A percentile compares a stretch with the other conserved stretches of the same genome.
These are phyloP conservation scores for Ahaetulla prasina DNA, from an alignment of 2,113 vertebrate species.

Conservation along the genomic window DNA sequence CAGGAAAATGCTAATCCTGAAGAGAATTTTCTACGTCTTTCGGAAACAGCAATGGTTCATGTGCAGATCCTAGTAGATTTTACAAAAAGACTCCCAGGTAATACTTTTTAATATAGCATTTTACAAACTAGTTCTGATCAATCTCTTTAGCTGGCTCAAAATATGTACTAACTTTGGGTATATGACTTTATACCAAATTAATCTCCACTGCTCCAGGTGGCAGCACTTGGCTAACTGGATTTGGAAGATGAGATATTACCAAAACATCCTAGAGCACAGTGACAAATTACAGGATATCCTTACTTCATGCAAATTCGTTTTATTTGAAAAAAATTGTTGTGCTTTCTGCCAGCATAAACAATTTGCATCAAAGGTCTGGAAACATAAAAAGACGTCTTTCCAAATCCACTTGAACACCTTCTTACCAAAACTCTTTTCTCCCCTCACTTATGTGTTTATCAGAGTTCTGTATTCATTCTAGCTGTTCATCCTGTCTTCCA, in stretches of 20 bases:
- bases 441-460: background rate
- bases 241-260: background rate
- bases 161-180: background rate
- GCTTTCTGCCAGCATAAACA: background rate
- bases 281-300: background rate
- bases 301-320: background rate
- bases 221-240: background rate
- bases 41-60: slow-evolving; percentile 70
- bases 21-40: slow-evolving; percentile 71
- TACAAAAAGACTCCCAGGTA: slow-evolving; percentile 81
- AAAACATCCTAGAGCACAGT: background rate
- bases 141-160: background rate
- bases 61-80: slow-evolving; percentile 81
- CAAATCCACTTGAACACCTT: background rate
- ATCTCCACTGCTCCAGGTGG: background rate
- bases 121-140: background rate
- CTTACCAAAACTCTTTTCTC: background rate
- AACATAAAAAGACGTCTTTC: background rate
- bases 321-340: background rate
- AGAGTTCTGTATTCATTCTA: background rate
- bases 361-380: background rate
- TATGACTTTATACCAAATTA: background rate
- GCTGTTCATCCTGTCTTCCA: background rate
- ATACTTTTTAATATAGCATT: slow-evolving; percentile 10
- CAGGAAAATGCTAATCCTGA: slow-evolving; percentile 75